Evolutionary conservation across 2,797 vertebrate genomes (phyloP).

Genomic region (Sus cebifrons): DNA sequence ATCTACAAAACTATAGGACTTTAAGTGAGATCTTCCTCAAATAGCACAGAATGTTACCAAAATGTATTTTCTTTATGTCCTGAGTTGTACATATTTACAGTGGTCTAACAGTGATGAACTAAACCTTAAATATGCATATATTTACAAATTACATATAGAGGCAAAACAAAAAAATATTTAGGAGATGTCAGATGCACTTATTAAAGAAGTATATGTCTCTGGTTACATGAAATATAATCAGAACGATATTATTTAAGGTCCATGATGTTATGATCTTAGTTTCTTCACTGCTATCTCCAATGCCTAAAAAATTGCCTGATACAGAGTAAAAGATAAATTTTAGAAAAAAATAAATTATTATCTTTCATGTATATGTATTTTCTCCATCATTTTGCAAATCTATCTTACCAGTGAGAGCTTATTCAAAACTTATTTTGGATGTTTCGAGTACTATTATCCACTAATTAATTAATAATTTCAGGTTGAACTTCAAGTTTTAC

Average conservation of each 20-base stretch:
- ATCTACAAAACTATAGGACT: background rate
- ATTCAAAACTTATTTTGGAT: background rate
- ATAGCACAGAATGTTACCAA: background rate
- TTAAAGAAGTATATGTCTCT: background rate
- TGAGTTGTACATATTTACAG: background rate
- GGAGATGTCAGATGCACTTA: background rate
- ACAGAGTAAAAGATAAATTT: background rate
- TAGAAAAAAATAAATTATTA: background rate
- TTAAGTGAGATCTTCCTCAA: background rate
- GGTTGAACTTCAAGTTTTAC: background rate
- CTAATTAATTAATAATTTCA: background rate
- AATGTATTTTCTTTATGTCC: background rate
- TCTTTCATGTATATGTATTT: background rate
- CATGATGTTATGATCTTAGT: background rate
- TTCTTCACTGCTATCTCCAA: background rate
- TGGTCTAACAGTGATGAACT: background rate
- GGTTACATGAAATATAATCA: background rate
- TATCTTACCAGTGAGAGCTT: background rate
- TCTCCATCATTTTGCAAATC: background rate
- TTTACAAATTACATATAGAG: background rate
- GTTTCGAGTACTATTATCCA: background rate
- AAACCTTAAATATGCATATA: background rate
- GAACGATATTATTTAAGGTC: background rate
- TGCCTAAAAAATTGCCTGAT: background rate
- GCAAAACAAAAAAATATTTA: background rate